These are phyloP conservation scores for Condylostylus longicornis DNA, from an alignment of 1,140 invertebrate species.

Conservation along the genomic window DNA sequence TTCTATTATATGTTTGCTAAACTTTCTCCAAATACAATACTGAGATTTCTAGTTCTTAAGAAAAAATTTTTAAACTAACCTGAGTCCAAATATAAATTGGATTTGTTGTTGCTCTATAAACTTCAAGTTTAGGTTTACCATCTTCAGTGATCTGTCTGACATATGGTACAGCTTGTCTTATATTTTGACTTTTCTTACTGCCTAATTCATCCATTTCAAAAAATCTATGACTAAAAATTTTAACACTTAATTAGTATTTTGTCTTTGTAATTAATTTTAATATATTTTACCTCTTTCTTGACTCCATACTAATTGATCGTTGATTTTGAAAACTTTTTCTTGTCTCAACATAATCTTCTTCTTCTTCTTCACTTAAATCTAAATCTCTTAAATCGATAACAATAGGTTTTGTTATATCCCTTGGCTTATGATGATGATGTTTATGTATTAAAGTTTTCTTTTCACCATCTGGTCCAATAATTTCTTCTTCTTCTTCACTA, in stretches of 20 bases:
- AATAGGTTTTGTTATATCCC: conserved; percentile 30
- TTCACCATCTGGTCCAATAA: conserved; percentile 27
- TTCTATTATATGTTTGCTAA: too few relatives aligned
- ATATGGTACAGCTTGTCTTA: conserved; percentile 39
- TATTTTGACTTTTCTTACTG: conserved; percentile 38
- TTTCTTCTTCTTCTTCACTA: conserved; percentile 28
- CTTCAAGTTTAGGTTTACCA: conserved; percentile 32
- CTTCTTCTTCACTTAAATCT: conserved; percentile 29
- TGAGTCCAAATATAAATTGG: conserved; percentile 40
- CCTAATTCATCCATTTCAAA: conserved; percentile 45
- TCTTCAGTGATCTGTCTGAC: conserved; percentile 37
- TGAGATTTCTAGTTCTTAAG: too few relatives aligned
- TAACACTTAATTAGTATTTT: conserved; percentile 10
- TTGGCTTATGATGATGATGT: conserved; percentile 21
- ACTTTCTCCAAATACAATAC: too few relatives aligned
- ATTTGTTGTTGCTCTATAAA: conserved; percentile 37
- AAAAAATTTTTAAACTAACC: too few relatives aligned
- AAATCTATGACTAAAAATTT: conserved; percentile 19
- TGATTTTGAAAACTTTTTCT: conserved; percentile 27
- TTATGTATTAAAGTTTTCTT: conserved; percentile 26
- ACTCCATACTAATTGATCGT: conserved; percentile 29
- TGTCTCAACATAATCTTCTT: conserved; percentile 24
- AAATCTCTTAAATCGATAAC: conserved; percentile 31
- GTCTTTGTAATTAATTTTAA: not conserved
- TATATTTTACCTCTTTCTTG: conserved; percentile 26